A percentile compares a stretch with the other conserved stretches of the same genome.
These are phyloP conservation scores for Solea senegalensis DNA, from an alignment of 2,113 vertebrate species.

Conservation along the genomic window DNA sequence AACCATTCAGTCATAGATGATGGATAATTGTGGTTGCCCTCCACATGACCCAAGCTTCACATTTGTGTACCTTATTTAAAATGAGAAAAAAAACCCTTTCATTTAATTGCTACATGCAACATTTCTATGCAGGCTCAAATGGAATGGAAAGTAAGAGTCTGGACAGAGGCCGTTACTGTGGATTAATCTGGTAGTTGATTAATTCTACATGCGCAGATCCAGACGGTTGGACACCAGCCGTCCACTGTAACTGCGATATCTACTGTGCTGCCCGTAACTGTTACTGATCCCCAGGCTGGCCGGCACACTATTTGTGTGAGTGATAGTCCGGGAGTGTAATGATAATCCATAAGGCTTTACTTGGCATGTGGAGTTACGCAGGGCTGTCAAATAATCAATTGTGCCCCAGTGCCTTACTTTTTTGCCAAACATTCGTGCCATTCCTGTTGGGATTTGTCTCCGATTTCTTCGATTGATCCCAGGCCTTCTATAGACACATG, in stretches of 20 bases:
- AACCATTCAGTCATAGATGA: too few species aligned
- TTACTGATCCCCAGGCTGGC: constrained; percentile 29
- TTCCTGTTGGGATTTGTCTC: constrained; percentile 56
- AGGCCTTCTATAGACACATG: constrained; percentile 60
- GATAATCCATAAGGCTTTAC: constrained; percentile 62
- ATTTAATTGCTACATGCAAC: too few species aligned
- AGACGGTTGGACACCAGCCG: constrained; percentile 2
- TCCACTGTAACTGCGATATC: constrained; percentile 13
- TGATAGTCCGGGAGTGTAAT: constrained; percentile 60
- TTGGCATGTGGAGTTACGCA: constrained; percentile 61
- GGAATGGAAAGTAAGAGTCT: constrained; percentile 14
- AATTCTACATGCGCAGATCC: constrained; percentile 22
- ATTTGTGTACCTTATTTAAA: too few species aligned
- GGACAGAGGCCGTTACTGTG: constrained; percentile 1
- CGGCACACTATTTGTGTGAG: constrained; percentile 50
- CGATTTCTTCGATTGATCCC: constrained; percentile 56
- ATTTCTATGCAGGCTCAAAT: background rate
- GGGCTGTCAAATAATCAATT: constrained; percentile 76
- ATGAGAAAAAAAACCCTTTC: too few species aligned
- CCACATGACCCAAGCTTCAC: too few species aligned
- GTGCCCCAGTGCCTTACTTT: constrained; percentile 56
- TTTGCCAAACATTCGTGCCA: constrained; percentile 24
- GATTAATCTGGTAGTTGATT: constrained; percentile 25
- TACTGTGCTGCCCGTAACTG: constrained; percentile 31
- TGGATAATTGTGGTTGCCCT: too few species aligned